phyloP scores from a whole-genome alignment of 1,140 invertebrate genomes.

The Camponotus pennsylvanicus region DNA sequence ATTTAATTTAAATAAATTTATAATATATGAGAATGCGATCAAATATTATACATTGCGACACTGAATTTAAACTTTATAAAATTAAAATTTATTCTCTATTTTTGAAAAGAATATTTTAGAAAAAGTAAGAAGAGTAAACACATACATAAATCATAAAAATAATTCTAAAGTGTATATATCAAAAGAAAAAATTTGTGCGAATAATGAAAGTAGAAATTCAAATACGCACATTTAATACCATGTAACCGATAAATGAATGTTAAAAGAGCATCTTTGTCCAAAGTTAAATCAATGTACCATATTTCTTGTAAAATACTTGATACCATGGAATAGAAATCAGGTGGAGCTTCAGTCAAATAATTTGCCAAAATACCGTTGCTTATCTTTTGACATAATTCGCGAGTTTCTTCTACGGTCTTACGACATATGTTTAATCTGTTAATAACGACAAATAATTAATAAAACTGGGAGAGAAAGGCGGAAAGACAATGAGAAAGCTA shows the following conservation, averaged over 20 bases:
- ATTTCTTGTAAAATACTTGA: constrained; percentile 54
- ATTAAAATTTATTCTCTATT: too few relatives aligned
- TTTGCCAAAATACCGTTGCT: constrained; percentile 54
- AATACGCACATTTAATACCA: not conserved
- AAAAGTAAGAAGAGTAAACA: too few relatives aligned
- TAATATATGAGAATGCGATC: too few relatives aligned
- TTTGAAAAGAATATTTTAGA: too few relatives aligned
- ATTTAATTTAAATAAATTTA: too few relatives aligned
- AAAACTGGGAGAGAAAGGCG: not conserved
- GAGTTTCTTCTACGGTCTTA: constrained; percentile 73
- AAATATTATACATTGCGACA: too few relatives aligned
- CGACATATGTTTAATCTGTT: constrained; percentile 77
- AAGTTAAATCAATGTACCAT: constrained; percentile 47
- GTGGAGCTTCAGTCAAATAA: constrained; percentile 48
- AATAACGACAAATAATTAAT: not conserved
- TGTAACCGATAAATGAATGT: not conserved
- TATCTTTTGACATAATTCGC: constrained; percentile 68
- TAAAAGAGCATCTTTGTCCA: constrained; percentile 64
- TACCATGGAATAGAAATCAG: constrained; percentile 29
- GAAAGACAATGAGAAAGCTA: not conserved
- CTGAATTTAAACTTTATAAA: too few relatives aligned
- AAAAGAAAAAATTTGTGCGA: not conserved
- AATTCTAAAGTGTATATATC: too few relatives aligned
- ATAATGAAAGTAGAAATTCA: not conserved
- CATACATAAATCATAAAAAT: too few relatives aligned